Evolutionary conservation across 2,888 invertebrate genomes (phyloP), one percentile per base, ranked within the genome.

Genomic region (Leucophora obtusa): DNA sequence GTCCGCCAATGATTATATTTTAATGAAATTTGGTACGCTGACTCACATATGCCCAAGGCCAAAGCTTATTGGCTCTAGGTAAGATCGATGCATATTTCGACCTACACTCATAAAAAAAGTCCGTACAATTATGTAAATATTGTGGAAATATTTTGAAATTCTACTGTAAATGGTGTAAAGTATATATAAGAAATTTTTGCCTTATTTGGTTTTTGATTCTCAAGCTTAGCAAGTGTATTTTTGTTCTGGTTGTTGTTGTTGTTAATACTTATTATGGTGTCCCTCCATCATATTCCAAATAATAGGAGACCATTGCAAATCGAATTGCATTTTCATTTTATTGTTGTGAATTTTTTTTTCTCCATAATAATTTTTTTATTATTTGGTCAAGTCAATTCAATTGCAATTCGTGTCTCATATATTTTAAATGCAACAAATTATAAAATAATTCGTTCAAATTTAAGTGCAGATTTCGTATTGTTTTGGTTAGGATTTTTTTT

Each of bases 381-480:
- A 65, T 71, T 77, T 73, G 76, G 80, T 73, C 80, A 81, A 81
- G 71, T 80, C 80, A 68, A 68, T 72, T 69, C 73, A 79, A 79
- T 79, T 79, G 81, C 81, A 73, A 74, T 81, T 81, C 81, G 81
- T 81, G 81, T 81, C 81, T 81, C 81, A 81, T 81, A 81, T 81
- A 81, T 81, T 81, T 81, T 81, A 77, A 77, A 77, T 58, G 62
- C 73, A 73, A 77, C 81, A 81, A 81, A 81, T 81, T 81, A 81
- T 77, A 73, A 81, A 81, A 81, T 81, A 81, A 81, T 81, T 81
- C 81, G 81, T 81, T 81, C 70, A 73, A 47, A 69, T 56, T 72
- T 73, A 65, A 72, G 18, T 66, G 71, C 60, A 59, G 54, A 54
- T 54, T 58, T 28, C 4, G 15, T 66, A 62, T 72, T 66, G 71